phyloP scores from a whole-genome alignment of 2,888 invertebrate species.

The Ceriagrion tenellum region DNA sequence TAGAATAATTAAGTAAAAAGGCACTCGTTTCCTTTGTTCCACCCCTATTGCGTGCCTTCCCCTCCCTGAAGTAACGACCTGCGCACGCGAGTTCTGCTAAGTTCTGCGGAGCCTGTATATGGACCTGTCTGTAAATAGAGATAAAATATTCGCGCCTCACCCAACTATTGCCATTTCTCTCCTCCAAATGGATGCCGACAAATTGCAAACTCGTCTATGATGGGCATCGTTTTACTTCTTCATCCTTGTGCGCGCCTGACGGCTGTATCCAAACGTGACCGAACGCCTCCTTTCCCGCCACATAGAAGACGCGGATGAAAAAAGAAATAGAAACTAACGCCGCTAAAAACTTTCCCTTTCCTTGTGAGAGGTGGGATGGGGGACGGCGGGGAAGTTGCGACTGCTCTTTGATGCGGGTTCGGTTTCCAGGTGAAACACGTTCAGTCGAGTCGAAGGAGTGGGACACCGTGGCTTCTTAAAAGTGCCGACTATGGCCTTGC shows the following conservation, averaged over 20 bases:
- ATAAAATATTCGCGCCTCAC: background rate
- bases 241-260: background rate
- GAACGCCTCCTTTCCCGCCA: background rate
- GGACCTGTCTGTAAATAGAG: no score
- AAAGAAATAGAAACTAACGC: no score
- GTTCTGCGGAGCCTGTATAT: no score
- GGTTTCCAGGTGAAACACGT: background rate
- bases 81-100: no score
- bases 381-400: no score
- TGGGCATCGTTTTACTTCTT: background rate
- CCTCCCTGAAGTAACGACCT: no score
- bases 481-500: background rate
- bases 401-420: background rate
- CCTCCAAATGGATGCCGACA: background rate
- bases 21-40: no score
- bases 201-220: background rate
- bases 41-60: no score
- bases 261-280: background rate
- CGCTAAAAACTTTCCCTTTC: constrained; percentile 1
- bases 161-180: background rate
- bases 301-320: background rate
- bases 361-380: background rate
- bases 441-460: background rate
- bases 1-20: no score
- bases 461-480: background rate